phyloP scores from a whole-genome alignment of 2,113 vertebrate species.

The Pangasianodon hypophthalmus region DNA sequence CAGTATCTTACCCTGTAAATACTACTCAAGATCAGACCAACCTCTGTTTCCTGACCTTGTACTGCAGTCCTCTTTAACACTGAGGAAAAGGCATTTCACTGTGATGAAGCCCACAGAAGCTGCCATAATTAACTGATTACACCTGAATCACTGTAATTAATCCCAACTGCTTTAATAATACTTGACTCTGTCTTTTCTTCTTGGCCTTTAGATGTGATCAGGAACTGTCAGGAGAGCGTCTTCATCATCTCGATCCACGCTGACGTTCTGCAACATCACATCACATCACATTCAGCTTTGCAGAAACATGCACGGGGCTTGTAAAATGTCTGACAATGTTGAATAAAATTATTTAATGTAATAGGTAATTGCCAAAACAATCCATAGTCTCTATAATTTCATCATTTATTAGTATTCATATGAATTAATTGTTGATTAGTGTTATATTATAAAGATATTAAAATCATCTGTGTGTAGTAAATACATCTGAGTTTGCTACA shows the following conservation, averaged over 20 bases:
- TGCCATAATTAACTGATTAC: neutral
- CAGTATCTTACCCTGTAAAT: neutral
- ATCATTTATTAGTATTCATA: neutral
- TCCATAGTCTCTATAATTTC: no score
- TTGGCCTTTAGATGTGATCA: slow-evolving; percentile 66
- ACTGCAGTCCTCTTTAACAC: neutral
- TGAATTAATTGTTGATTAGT: neutral
- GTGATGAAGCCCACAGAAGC: neutral
- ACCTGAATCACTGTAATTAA: neutral
- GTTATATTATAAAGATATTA: neutral
- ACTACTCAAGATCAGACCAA: neutral
- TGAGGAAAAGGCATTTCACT: neutral
- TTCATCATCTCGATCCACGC: slow-evolving; percentile 75
- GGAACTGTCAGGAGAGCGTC: slow-evolving; percentile 80
- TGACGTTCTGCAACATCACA: slow-evolving; percentile 75
- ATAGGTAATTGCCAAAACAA: neutral
- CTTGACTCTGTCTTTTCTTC: neutral
- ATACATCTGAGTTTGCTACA: neutral
- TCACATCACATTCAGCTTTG: neutral
- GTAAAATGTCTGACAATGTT: neutral
- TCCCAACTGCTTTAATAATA: no score
- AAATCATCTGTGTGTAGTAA: neutral
- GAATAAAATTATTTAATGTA: no score
- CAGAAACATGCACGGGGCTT: neutral
- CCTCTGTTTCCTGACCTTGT: neutral